Evolutionary conservation across 2,888 invertebrate genomes (phyloP).

Genomic region (Disparrhopalites patrizii): DNA sequence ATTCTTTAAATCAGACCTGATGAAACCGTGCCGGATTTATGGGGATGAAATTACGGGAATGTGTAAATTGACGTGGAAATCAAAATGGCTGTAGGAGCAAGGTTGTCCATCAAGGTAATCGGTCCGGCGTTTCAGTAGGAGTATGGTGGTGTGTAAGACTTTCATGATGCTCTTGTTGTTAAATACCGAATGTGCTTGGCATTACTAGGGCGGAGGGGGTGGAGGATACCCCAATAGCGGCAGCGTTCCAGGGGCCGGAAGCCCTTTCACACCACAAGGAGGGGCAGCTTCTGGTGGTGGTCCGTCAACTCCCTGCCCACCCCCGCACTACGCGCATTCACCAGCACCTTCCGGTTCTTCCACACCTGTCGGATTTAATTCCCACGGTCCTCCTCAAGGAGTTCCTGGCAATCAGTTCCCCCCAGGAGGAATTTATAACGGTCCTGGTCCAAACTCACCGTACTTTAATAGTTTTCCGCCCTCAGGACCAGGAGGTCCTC

Average conservation of each 20-base stretch:
- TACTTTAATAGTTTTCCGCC: constrained; percentile 47
- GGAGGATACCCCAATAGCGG: constrained; percentile 43
- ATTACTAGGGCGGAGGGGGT: constrained; percentile 41
- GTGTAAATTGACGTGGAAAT: too few species aligned
- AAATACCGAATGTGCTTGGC: background rate
- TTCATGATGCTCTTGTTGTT: too few species aligned
- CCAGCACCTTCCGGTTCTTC: constrained; percentile 78
- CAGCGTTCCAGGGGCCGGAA: constrained; percentile 48
- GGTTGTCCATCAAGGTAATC: too few species aligned
- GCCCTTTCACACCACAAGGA: constrained; percentile 47
- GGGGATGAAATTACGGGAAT: too few species aligned
- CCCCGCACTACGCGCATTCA: constrained; percentile 77
- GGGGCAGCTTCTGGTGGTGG: constrained; percentile 47
- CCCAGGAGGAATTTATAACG: constrained; percentile 62
- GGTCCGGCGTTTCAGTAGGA: too few species aligned
- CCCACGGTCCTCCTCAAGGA: constrained; percentile 56
- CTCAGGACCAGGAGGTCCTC: constrained; percentile 40
- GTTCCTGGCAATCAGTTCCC: constrained; percentile 39
- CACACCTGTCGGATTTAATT: constrained; percentile 64
- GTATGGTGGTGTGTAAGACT: too few species aligned
- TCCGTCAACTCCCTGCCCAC: constrained; percentile 47
- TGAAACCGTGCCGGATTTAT: too few species aligned
- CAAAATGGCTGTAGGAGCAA: too few species aligned
- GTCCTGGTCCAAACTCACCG: constrained; percentile 60
- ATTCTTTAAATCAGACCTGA: too few species aligned